phyloP scores from a whole-genome alignment of 2,888 invertebrate genomes.

The Oscheius sp. region DNA sequence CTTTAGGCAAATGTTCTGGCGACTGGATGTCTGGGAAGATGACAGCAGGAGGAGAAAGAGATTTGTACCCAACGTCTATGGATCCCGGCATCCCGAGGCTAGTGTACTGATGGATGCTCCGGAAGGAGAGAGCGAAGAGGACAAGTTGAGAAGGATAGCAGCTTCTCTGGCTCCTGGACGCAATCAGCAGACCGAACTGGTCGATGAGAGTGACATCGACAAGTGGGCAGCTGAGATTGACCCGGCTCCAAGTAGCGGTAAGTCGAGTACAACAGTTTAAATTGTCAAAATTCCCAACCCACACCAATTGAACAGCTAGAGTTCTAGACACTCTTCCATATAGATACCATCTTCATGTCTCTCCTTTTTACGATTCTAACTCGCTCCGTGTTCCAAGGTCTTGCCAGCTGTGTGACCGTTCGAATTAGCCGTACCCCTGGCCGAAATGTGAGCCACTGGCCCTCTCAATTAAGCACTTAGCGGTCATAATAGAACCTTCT shows the following conservation, averaged over 20 bases:
- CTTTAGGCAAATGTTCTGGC: slow-evolving; percentile 81
- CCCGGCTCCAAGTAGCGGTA: slow-evolving; percentile 57
- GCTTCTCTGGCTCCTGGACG: slow-evolving; percentile 72
- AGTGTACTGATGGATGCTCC: slow-evolving; percentile 79
- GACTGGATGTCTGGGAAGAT: slow-evolving; percentile 98
- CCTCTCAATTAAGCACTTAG: slow-evolving; percentile 18
- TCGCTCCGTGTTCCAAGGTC: background rate
- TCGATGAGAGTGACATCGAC: slow-evolving; percentile 90
- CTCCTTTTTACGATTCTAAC: background rate
- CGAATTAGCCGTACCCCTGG: background rate
- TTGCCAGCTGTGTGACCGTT: slow-evolving; percentile 11
- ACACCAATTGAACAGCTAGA: no score
- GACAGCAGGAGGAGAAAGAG: slow-evolving; percentile 89
- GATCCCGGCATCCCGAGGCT: slow-evolving; percentile 87
- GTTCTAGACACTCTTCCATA: no score
- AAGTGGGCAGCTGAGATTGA: slow-evolving; percentile 75
- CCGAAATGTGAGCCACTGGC: slow-evolving; percentile 14
- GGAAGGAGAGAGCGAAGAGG: slow-evolving; percentile 45
- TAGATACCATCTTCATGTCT: background rate
- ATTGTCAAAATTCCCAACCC: no score
- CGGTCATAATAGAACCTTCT: background rate
- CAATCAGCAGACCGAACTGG: slow-evolving; percentile 82
- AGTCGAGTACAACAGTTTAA: slow-evolving; percentile 26
- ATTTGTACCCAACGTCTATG: slow-evolving; percentile 93
- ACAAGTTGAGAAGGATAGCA: slow-evolving; percentile 46